A percentile compares a stretch with the other conserved stretches of the same genome.
phyloP scores from a whole-genome alignment of 1,140 invertebrate genomes.

The Cyrtorhinus lividipennis region DNA sequence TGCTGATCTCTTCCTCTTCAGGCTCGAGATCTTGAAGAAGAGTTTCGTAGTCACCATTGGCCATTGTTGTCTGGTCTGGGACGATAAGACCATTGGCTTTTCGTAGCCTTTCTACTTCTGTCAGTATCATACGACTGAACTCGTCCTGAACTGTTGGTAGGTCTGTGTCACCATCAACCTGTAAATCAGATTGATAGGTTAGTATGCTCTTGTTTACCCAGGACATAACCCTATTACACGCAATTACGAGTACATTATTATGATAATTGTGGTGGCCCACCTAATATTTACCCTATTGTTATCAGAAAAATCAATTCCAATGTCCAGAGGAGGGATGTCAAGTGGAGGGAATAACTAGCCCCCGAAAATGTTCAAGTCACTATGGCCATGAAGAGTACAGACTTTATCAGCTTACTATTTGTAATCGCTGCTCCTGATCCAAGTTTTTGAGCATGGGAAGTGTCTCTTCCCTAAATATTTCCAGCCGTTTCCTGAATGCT shows the following conservation, averaged over 20 bases:
- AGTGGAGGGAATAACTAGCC: too few relatives aligned
- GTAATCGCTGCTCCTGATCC: slow-evolving; percentile 60
- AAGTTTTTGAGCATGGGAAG: slow-evolving; percentile 72
- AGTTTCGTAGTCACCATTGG: slow-evolving; percentile 22
- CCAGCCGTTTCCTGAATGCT: slow-evolving; percentile 62
- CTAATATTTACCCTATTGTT: not conserved
- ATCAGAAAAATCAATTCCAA: too few relatives aligned
- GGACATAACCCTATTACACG: not conserved
- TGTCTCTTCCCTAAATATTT: slow-evolving; percentile 70
- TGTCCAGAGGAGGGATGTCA: too few relatives aligned
- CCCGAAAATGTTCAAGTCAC: too few relatives aligned
- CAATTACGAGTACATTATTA: not conserved
- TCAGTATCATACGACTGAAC: slow-evolving; percentile 49
- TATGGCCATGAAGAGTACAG: too few relatives aligned
- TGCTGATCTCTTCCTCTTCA: slow-evolving; percentile 19
- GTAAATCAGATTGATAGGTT: not conserved
- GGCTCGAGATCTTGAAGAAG: slow-evolving; percentile 23
- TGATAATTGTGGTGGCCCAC: not conserved
- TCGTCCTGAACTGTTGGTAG: slow-evolving; percentile 55
- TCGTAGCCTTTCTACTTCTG: slow-evolving; percentile 43
- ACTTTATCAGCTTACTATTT: slow-evolving; percentile 48
- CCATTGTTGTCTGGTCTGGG: slow-evolving; percentile 13
- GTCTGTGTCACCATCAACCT: slow-evolving; percentile 71
- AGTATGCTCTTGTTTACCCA: slow-evolving; percentile 20
- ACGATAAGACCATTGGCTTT: slow-evolving; percentile 28